A percentile compares a stretch with the other conserved stretches of the same genome.
Evolutionary conservation across 2,888 invertebrate genomes (phyloP).

Genomic region (Exocentrus adspersus): DNA sequence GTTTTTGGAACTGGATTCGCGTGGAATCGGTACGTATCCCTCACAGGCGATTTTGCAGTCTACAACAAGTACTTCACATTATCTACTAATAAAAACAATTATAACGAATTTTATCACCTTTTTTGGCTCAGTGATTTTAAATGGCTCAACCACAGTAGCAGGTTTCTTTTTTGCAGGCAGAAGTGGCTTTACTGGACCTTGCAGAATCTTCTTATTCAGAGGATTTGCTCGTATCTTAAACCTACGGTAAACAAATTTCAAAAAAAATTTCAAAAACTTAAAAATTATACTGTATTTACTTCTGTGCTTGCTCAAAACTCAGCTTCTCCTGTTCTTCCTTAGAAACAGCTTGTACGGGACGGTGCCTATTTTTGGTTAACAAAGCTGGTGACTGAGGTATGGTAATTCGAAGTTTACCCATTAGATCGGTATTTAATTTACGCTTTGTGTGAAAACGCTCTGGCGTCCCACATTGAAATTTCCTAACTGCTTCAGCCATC

Average conservation of each 20-base stretch:
- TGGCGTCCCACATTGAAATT: conserved; percentile 67
- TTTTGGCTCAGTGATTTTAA: conserved; percentile 66
- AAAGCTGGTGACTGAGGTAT: conserved; percentile 68
- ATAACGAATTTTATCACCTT: conserved; percentile 33
- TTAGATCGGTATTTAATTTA: conserved; percentile 5
- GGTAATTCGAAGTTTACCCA: conserved; percentile 53
- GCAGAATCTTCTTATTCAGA: conserved; percentile 69
- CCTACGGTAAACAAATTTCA: no score
- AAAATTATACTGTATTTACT: no score
- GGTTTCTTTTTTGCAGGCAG: conserved; percentile 68
- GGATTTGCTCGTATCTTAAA: conserved; percentile 75
- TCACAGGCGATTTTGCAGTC: conserved; percentile 27
- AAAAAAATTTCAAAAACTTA: no score
- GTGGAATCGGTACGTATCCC: conserved; percentile 62
- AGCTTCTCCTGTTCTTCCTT: conserved; percentile 71
- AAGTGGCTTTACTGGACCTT: conserved; percentile 64
- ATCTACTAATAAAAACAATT: not conserved
- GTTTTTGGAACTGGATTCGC: conserved; percentile 73
- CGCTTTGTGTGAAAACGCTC: conserved; percentile 64
- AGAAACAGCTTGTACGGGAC: conserved; percentile 67
- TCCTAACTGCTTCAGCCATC: conserved; percentile 66
- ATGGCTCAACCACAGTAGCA: conserved; percentile 71
- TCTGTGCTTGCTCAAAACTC: conserved; percentile 73
- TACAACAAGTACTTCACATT: not conserved
- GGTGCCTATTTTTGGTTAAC: conserved; percentile 67